phyloP scores from a whole-genome alignment of 2,113 vertebrate genomes.

The Microcebus lehilahytsara region DNA sequence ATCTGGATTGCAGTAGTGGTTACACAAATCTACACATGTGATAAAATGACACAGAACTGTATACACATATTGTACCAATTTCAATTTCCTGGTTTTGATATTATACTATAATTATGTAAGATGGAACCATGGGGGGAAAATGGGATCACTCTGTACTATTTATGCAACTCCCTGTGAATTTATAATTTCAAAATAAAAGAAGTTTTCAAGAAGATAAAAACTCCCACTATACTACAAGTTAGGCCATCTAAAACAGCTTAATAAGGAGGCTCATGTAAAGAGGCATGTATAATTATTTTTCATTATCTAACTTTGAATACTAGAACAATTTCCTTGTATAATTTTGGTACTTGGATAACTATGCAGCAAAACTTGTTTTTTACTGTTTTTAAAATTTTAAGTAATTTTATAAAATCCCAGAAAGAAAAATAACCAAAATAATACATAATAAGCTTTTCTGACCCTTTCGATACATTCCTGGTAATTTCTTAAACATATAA shows the following conservation, averaged over 20 bases:
- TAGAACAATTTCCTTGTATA: neutral
- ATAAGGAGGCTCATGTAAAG: neutral
- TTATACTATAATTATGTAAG: neutral
- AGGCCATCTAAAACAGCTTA: slow-evolving; percentile 35
- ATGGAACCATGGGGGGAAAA: neutral
- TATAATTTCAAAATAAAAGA: neutral
- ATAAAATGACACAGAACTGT: neutral
- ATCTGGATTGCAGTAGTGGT: neutral
- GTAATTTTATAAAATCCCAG: neutral
- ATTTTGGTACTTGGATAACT: slow-evolving; percentile 24
- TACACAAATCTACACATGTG: neutral
- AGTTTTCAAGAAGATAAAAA: neutral
- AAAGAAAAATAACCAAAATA: neutral
- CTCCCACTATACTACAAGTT: neutral
- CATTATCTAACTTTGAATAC: slow-evolving; percentile 35
- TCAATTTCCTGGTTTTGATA: neutral
- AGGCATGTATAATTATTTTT: slow-evolving; percentile 37
- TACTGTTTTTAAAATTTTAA: too few species aligned
- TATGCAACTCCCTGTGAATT: neutral
- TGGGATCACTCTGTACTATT: neutral
- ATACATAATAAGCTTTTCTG: slow-evolving; percentile 9
- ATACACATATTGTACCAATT: neutral
- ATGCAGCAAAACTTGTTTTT: neutral
- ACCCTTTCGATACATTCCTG: neutral
- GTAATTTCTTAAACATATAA: neutral